A percentile compares a stretch with the other conserved stretches of the same genome.
Evolutionary conservation across 2,797 vertebrate genomes (phyloP).

Genomic region (Molossus alvarezi): DNA sequence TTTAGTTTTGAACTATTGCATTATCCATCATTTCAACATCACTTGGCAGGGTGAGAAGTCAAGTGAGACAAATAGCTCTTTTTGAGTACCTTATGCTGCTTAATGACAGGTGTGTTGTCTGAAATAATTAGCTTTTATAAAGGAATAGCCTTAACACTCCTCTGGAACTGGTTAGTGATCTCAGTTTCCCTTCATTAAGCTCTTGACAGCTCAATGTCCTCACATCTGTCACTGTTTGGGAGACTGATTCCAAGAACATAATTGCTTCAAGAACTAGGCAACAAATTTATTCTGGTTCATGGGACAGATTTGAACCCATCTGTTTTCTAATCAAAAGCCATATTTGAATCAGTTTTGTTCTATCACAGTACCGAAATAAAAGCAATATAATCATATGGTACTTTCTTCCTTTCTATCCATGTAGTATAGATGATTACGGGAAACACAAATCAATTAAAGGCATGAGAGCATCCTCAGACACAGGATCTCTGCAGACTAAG

Average conservation of each 20-base stretch:
- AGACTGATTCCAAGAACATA: slow-evolving; percentile 87
- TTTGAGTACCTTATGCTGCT: slow-evolving; percentile 81
- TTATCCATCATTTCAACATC: slow-evolving; percentile 82
- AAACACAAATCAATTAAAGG: slow-evolving; percentile 66
- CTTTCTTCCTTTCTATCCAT: slow-evolving; percentile 75
- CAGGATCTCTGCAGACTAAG: neutral
- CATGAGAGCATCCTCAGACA: slow-evolving; percentile 28
- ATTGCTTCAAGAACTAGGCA: slow-evolving; percentile 87
- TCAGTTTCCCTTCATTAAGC: slow-evolving; percentile 91
- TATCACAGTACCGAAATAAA: slow-evolving; percentile 67
- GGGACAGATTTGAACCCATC: slow-evolving; percentile 88
- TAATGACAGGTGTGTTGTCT: slow-evolving; percentile 87
- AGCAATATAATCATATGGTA: slow-evolving; percentile 61
- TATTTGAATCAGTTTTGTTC: slow-evolving; percentile 84
- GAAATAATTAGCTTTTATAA: slow-evolving; percentile 88
- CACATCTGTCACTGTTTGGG: slow-evolving; percentile 92
- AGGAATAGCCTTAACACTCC: slow-evolving; percentile 85
- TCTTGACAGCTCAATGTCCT: slow-evolving; percentile 92
- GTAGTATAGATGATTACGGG: neutral
- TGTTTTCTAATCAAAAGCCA: slow-evolving; percentile 90
- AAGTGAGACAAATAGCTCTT: slow-evolving; percentile 80
- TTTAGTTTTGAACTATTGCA: slow-evolving; percentile 79
- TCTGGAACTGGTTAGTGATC: slow-evolving; percentile 84
- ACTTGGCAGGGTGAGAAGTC: slow-evolving; percentile 82
- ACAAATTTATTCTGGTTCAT: slow-evolving; percentile 85